Conservation (phyloP, 2,113 vertebrate species). For the Ptilonorhynchus violaceus region DNA sequence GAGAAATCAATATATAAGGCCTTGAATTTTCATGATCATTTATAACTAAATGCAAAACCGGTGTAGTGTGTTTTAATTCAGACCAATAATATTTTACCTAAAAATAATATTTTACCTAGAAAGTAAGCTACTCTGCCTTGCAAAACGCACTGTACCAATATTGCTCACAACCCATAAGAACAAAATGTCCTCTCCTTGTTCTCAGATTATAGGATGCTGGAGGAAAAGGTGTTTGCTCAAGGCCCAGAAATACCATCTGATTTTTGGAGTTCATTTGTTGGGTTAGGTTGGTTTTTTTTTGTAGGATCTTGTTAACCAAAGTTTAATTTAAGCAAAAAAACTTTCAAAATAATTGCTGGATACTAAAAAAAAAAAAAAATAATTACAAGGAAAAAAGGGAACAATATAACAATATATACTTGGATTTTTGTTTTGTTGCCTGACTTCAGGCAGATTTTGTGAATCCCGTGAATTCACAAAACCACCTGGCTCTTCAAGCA, state of each 20-base stretch:
- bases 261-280: neutral
- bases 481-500: neutral
- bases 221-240: neutral
- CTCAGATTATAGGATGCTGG: neutral
- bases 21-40: neutral
- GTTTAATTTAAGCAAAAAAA: neutral
- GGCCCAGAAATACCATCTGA: neutral
- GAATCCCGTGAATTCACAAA: neutral
- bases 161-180: neutral
- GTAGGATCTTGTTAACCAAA: neutral
- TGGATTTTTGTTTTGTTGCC: neutral
- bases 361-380: neutral
- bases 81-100: neutral
- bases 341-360: neutral
- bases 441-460: neutral
- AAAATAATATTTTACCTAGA: neutral
- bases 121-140: neutral
- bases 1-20: neutral
- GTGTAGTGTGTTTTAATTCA: neutral
- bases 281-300: neutral
- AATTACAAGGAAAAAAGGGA: neutral
- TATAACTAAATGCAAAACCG: neutral
- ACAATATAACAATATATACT: neutral
- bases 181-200: neutral
- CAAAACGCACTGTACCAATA: neutral